Conservation (phyloP, 2,113 vertebrate genomes). For the Setophaga kirtlandii region DNA sequence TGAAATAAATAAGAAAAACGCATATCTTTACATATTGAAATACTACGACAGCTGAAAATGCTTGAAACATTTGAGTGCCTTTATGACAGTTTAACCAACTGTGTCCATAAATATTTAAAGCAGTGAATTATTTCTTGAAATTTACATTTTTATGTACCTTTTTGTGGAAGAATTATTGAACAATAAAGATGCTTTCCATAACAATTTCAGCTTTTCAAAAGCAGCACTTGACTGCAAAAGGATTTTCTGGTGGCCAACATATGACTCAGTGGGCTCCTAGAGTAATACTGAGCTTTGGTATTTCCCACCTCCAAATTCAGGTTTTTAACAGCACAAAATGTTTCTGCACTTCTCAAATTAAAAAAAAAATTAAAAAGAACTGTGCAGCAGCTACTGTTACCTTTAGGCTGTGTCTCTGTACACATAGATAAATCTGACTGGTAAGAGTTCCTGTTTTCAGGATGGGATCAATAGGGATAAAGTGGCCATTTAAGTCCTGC, state of each 20-base stretch:
- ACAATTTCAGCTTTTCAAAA: slow-evolving; percentile 53
- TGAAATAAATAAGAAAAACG: slow-evolving; percentile 8
- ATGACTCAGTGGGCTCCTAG: slow-evolving; percentile 26
- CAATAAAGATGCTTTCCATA: slow-evolving; percentile 62
- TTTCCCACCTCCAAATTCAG: not conserved
- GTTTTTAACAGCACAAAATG: not conserved
- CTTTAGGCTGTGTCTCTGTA: not conserved
- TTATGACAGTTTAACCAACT: slow-evolving; percentile 14
- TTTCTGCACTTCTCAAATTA: not conserved
- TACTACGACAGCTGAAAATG: not conserved
- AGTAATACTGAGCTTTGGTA: not conserved
- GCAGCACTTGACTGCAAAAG: slow-evolving; percentile 11
- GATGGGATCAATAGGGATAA: not conserved
- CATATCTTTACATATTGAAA: not conserved
- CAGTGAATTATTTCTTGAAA: slow-evolving; percentile 49
- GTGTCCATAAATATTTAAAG: slow-evolving; percentile 67
- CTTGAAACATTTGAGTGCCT: not conserved
- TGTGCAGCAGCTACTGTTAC: not conserved
- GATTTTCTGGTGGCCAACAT: not conserved
- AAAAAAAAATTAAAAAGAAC: not conserved
- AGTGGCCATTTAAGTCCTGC: not conserved
- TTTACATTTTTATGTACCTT: slow-evolving; percentile 67
- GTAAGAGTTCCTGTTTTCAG: not conserved
- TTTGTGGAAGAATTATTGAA: slow-evolving; percentile 44
- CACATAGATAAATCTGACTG: not conserved